A percentile compares a stretch with the other conserved stretches of the same genome.
These are phyloP conservation scores for Drosophila ustulata DNA, from an alignment of 2,888 invertebrate species.

Conservation along the genomic window DNA sequence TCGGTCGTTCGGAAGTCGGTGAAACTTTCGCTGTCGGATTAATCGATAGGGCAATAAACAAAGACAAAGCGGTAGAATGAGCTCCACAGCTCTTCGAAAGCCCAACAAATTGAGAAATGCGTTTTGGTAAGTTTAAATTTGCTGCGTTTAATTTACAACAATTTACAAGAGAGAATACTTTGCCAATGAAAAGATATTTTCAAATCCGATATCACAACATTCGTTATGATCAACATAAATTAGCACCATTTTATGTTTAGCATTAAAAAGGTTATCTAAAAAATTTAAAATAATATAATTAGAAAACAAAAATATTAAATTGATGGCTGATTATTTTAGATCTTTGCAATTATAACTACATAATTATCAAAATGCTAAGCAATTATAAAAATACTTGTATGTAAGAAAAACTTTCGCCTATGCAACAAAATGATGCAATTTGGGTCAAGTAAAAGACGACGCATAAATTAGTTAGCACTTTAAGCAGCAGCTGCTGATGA, in stretches of 20 bases:
- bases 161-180: no score
- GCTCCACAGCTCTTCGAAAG: not conserved
- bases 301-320: no score
- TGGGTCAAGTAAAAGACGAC: conserved; percentile 18
- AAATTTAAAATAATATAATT: no score
- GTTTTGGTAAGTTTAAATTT: not conserved
- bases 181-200: no score
- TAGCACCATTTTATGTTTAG: no score
- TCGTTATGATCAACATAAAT: no score
- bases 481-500: conserved; percentile 23
- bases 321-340: no score
- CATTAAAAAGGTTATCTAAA: no score
- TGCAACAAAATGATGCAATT: conserved; percentile 17
- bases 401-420: conserved; percentile 5
- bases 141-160: no score
- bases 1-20: conserved; percentile 2
- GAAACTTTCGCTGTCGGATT: conserved; percentile 20
- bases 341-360: not conserved
- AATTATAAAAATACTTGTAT: not conserved
- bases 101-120: not conserved
- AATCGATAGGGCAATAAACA: not conserved
- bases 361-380: not conserved
- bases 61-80: conserved; percentile 16
- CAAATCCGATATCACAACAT: no score
- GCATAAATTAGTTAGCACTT: conserved; percentile 27